phyloP scores from a whole-genome alignment of 2,797 vertebrate genomes.

The Garrulus glandarius region DNA sequence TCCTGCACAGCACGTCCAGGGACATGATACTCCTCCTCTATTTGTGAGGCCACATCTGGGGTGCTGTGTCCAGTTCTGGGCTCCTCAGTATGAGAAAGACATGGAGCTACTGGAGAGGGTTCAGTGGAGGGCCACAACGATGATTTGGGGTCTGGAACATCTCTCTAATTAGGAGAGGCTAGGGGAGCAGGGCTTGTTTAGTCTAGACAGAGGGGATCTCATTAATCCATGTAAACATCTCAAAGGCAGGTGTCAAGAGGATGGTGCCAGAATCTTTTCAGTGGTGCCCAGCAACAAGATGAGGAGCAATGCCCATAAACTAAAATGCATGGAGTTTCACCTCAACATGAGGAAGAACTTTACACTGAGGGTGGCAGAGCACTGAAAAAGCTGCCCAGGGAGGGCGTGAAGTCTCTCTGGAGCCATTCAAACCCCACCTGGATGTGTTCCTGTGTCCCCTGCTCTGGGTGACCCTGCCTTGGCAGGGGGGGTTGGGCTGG shows the following conservation, averaged over 20 bases:
- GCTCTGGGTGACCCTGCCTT: not conserved
- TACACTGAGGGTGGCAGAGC: too few species aligned
- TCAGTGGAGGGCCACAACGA: not conserved
- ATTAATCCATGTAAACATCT: not conserved
- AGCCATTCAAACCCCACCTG: not conserved
- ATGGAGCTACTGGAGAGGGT: too few species aligned
- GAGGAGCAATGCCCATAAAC: not conserved
- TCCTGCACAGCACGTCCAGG: not conserved
- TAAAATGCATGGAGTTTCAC: not conserved
- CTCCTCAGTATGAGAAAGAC: not conserved
- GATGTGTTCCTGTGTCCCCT: not conserved
- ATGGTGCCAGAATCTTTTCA: too few species aligned
- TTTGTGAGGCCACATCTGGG: not conserved
- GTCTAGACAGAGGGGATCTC: not conserved
- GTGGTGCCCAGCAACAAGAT: not conserved
- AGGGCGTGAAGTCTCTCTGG: too few species aligned
- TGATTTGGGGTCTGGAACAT: not conserved
- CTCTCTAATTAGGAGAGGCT: too few species aligned
- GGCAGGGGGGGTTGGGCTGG: rapidly evolving
- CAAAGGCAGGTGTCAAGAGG: too few species aligned
- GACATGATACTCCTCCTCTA: rapidly evolving
- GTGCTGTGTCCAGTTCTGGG: not conserved
- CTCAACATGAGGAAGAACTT: not conserved
- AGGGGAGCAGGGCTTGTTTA: not conserved
- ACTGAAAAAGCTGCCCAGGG: not conserved